These are phyloP conservation scores for Pluvialis apricaria DNA, from an alignment of 2,113 vertebrate species.

Conservation along the genomic window DNA sequence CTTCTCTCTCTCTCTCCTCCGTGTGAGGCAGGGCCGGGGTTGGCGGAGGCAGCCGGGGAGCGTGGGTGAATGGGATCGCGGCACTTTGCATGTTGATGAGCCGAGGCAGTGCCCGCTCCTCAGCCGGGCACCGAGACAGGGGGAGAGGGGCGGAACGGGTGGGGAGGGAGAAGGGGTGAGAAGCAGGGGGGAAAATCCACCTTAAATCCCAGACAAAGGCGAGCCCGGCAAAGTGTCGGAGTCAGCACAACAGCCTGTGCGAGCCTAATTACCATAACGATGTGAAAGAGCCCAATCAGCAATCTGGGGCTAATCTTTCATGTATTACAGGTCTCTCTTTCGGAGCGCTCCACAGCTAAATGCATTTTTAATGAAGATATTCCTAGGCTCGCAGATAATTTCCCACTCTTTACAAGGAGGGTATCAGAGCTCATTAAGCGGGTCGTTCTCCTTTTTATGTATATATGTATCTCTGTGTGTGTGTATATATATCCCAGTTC, in stretches of 20 bases:
- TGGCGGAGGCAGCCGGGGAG: not conserved
- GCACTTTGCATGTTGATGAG: slow-evolving; percentile 31
- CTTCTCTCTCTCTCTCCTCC: slow-evolving; percentile 18
- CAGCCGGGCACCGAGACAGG: not conserved
- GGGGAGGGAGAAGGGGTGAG: not conserved
- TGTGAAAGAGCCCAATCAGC: slow-evolving; percentile 84
- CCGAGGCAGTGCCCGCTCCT: not conserved
- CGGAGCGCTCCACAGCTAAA: slow-evolving; percentile 72
- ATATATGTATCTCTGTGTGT: rapidly evolving
- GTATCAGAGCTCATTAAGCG: slow-evolving; percentile 69
- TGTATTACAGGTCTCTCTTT: slow-evolving; percentile 83
- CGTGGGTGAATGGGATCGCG: not conserved
- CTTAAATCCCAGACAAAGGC: slow-evolving; percentile 79
- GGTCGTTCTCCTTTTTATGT: slow-evolving; percentile 44
- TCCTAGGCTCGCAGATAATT: slow-evolving; percentile 75
- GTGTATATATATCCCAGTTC: not conserved
- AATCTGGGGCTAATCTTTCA: slow-evolving; percentile 85
- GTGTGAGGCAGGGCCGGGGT: not conserved
- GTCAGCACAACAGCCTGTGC: slow-evolving; percentile 77
- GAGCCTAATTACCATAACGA: slow-evolving; percentile 84
- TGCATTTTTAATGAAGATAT: slow-evolving; percentile 86
- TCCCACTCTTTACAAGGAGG: slow-evolving; percentile 72
- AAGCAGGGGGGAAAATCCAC: slow-evolving; percentile 41
- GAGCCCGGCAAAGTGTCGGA: slow-evolving; percentile 68
- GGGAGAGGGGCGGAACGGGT: not conserved